Base-by-base conservation (phyloP, 2,113 vertebrate species). In the Telmatochromis sp. region DNA sequence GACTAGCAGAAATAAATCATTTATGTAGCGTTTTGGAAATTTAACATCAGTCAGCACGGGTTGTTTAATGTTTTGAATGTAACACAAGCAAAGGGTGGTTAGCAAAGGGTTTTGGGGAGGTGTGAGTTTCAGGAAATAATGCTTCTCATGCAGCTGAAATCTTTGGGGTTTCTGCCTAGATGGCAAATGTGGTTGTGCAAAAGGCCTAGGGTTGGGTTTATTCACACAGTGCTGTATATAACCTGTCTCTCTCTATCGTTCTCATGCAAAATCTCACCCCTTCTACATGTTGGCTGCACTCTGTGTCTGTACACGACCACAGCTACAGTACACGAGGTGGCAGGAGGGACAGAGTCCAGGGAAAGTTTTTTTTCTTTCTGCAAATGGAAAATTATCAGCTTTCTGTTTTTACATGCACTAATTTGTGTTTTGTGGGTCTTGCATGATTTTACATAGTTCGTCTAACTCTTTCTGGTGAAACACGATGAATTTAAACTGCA, bases 301-400 rank as follows among this genome's bases (percentile, higher is more conserved):
- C 84, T 83, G 21, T 28, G 47, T 85, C 90, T 89, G 93, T 87
- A 91, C 88, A 87, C 21, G 45, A 92, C 90, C 81, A 51, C 89
- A 83, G 12, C 54, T 88, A 21, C 80, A 53, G 60, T 28, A 17
- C 85, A 54, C 4, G 80, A 90, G 47, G 87, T 81, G 86, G 82
- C 87, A 87, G 84, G 55, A 86, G 78, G 33, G 23, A 85, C 13
- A 5, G 33, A 81, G 73, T 88, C 63, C 83, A 86, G 60, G 58
- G n/a, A 85, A 60, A 71, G 4, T 57, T 65, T 35, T 83, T 83
- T 81, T 71, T 71, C 58, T 23, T 75, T 80, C 45, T 83, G 50
- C 15, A 47, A 68, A 40, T 51, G 17, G 21, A 28, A 79, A 40
- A 50, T 78, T 8, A 50, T 78, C 45, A 78, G 4, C 42, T 31